Evolutionary conservation across 2,888 invertebrate species (phyloP).

Genomic region (Timema podura): DNA sequence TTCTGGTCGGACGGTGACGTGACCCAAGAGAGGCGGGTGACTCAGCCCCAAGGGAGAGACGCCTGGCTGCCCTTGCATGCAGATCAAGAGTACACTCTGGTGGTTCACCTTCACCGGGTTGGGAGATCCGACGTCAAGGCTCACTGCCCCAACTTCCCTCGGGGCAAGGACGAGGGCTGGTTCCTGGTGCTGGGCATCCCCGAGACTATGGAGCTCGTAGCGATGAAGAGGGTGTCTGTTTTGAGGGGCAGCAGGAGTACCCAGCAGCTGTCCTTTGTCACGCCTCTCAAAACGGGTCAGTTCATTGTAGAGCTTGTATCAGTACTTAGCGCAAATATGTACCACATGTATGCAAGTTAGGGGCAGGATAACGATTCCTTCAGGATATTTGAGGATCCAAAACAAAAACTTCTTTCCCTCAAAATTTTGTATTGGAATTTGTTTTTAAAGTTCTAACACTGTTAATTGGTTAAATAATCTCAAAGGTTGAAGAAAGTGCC

Average conservation of each 20-base stretch:
- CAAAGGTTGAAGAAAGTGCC: too few relatives aligned
- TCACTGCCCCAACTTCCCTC: slow-evolving; percentile 82
- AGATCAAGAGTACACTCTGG: slow-evolving; percentile 68
- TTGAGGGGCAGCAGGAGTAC: slow-evolving; percentile 49
- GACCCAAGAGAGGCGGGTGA: slow-evolving; percentile 31
- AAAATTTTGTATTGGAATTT: too few relatives aligned
- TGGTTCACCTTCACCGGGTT: slow-evolving; percentile 42
- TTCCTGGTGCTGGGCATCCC: slow-evolving; percentile 77
- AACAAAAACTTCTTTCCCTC: too few relatives aligned
- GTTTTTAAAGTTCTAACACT: too few relatives aligned
- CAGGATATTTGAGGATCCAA: too few relatives aligned
- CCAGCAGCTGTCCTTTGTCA: slow-evolving; percentile 57
- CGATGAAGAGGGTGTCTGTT: slow-evolving; percentile 68
- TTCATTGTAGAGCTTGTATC: neutral
- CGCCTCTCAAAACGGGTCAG: slow-evolving; percentile 54
- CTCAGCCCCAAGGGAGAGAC: slow-evolving; percentile 19
- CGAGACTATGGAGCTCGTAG: slow-evolving; percentile 67
- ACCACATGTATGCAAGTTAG: too few relatives aligned
- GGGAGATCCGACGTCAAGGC: slow-evolving; percentile 54
- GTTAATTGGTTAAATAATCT: too few relatives aligned
- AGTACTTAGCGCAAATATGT: too few relatives aligned
- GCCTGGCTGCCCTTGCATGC: slow-evolving; percentile 61
- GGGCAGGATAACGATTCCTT: too few relatives aligned
- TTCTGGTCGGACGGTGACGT: slow-evolving; percentile 41
- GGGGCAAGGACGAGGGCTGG: slow-evolving; percentile 96